These are phyloP conservation scores for Etheostoma perlongum DNA, from an alignment of 2,797 vertebrate species.

Conservation along the genomic window DNA sequence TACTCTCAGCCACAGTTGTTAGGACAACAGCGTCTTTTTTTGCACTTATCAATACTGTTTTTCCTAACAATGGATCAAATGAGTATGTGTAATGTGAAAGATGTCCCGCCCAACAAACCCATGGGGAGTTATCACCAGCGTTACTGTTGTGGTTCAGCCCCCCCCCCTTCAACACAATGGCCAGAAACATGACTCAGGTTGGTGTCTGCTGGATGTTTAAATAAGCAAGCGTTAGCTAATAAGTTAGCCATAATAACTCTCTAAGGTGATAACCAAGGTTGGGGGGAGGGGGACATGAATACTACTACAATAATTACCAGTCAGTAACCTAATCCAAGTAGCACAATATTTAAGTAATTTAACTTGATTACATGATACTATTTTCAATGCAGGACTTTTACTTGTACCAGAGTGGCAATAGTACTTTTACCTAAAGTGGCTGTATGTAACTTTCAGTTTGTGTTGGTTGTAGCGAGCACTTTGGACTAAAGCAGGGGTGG, in stretches of 20 bases:
- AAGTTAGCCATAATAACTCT: not conserved
- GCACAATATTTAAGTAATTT: too few species aligned
- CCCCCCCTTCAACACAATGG: not conserved
- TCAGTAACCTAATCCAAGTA: too few species aligned
- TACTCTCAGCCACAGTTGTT: not conserved
- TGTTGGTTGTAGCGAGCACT: too few species aligned
- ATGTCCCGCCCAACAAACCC: not conserved
- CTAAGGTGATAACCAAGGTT: too few species aligned
- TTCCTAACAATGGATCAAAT: not conserved
- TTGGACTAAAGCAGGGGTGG: too few species aligned
- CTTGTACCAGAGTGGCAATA: too few species aligned
- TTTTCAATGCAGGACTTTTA: too few species aligned
- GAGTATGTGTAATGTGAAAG: not conserved
- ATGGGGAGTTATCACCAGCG: not conserved
- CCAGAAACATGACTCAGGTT: not conserved
- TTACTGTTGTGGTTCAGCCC: constrained; percentile 5
- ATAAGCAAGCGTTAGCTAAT: not conserved
- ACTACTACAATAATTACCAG: too few species aligned
- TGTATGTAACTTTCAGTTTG: too few species aligned
- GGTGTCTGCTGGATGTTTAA: not conserved
- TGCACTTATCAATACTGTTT: not conserved
- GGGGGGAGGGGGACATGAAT: too few species aligned
- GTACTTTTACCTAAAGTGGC: too few species aligned
- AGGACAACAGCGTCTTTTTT: constrained; percentile 7
- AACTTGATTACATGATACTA: too few species aligned